Percentiles rank a stretch among this genome's conserved stretches.
phyloP scores from a whole-genome alignment of 2,797 vertebrate species.

The Tragelaphus oryx region DNA sequence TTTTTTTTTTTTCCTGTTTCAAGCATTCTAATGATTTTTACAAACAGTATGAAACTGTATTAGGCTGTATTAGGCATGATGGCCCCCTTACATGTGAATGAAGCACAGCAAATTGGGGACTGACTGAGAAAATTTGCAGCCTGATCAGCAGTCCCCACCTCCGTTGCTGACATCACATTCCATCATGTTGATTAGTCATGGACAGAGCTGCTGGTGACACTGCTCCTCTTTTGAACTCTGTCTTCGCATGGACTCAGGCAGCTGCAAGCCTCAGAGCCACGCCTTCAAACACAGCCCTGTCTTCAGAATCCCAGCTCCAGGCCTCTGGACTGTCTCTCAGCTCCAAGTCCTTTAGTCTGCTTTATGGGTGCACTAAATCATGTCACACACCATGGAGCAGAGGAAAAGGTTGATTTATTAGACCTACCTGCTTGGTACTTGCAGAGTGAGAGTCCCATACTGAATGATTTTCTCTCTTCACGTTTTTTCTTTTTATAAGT shows the following conservation, averaged over 20 bases:
- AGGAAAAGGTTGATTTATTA: conserved; percentile 36
- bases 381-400: not conserved
- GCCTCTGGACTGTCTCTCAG: not conserved
- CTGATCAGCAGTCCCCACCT: conserved; percentile 45
- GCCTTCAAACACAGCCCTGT: conserved; percentile 41
- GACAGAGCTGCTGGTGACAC: conserved; percentile 52
- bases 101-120: conserved; percentile 63
- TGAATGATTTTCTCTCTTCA: not conserved
- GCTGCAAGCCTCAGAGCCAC: not conserved
- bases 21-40: conserved; percentile 74
- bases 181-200: conserved; percentile 48
- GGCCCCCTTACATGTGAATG: conserved; percentile 58
- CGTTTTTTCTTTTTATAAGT: not conserved
- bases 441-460: not conserved
- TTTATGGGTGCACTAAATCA: conserved; percentile 48
- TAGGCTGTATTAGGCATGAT: conserved; percentile 61
- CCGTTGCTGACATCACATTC: conserved; percentile 50
- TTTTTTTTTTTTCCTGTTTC: conserved; percentile 78
- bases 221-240: conserved; percentile 49
- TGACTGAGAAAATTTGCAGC: conserved; percentile 60
- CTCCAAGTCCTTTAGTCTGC: conserved; percentile 35
- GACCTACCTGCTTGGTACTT: conserved; percentile 49
- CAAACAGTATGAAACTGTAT: conserved; percentile 67
- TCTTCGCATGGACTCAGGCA: conserved; percentile 29
- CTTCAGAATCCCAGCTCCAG: not conserved